Evolutionary conservation across 2,888 invertebrate species (phyloP).

Genomic region (Cataglyphis cursor): DNA sequence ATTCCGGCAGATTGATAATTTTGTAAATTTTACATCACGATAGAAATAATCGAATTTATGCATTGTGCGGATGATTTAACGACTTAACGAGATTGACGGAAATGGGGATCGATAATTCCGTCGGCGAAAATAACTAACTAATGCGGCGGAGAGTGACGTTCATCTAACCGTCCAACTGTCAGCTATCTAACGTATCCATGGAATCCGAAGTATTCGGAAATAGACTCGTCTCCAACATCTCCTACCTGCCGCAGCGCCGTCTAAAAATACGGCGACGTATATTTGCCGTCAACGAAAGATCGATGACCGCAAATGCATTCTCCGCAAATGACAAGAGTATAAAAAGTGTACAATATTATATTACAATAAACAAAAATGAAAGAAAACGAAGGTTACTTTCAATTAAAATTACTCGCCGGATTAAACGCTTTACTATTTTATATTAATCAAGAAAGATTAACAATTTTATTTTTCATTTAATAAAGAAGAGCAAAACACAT

Average conservation of each 20-base stretch:
- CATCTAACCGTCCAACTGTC: constrained; percentile 61
- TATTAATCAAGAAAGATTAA: background rate
- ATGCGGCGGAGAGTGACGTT: constrained; percentile 57
- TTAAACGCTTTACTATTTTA: background rate
- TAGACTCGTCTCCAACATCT: constrained; percentile 68
- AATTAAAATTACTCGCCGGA: background rate
- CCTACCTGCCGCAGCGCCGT: constrained; percentile 68
- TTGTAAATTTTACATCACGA: background rate
- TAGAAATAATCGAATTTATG: constrained; percentile 22
- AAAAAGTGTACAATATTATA: background rate
- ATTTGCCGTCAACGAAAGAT: constrained; percentile 52
- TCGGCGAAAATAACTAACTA: constrained; percentile 66
- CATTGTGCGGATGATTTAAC: constrained; percentile 30
- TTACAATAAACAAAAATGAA: background rate
- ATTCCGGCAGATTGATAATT: background rate
- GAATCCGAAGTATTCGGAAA: constrained; percentile 66
- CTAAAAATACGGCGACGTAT: constrained; percentile 70
- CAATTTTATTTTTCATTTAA: background rate
- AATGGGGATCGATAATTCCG: constrained; percentile 53
- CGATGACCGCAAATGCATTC: constrained; percentile 61
- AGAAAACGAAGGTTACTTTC: background rate
- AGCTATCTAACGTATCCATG: constrained; percentile 61
- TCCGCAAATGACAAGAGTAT: background rate
- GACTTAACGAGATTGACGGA: constrained; percentile 46
- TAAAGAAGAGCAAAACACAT: background rate